Percentiles rank a stretch among this genome's conserved stretches.
phyloP scores from a whole-genome alignment of 2,888 invertebrate species.

The Diogma glabrata region DNA sequence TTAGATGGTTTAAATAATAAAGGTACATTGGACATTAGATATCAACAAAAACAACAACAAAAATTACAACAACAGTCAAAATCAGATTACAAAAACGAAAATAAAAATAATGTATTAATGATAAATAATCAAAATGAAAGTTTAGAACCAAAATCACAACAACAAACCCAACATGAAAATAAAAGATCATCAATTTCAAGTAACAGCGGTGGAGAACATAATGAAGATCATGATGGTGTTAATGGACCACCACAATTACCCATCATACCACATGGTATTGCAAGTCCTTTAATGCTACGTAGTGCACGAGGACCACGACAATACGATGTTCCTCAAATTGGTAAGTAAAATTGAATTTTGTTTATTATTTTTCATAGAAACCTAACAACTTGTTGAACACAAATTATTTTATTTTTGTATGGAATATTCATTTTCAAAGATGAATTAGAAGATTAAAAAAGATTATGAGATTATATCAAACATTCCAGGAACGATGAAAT shows the following conservation, averaged over 20 bases:
- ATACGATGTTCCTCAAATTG: conserved; percentile 80
- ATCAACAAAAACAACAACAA: conserved; percentile 17
- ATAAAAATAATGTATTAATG: conserved; percentile 25
- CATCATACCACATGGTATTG: conserved; percentile 45
- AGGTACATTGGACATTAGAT: conserved; percentile 13
- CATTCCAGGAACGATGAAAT: no score
- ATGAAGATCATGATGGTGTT: conserved; percentile 7
- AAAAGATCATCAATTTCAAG: conserved; percentile 14
- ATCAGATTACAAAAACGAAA: conserved; percentile 22
- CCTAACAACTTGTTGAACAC: not conserved
- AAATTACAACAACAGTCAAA: conserved; percentile 5
- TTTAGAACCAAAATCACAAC: conserved; percentile 19
- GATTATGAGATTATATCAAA: no score
- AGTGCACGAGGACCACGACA: conserved; percentile 62
- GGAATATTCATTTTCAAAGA: no score
- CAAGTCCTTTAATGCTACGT: conserved; percentile 67
- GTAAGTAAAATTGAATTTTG: conserved; percentile 50
- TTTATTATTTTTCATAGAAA: no score
- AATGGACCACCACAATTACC: conserved; percentile 21
- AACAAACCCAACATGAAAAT: conserved; percentile 24
- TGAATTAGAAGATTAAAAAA: no score
- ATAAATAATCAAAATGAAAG: no score
- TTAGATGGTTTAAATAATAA: conserved; percentile 13
- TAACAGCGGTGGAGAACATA: conserved; percentile 15
- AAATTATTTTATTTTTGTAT: not conserved